phyloP scores from a whole-genome alignment of 1,140 invertebrate species.

The Drosophila sulfurigaster region DNA sequence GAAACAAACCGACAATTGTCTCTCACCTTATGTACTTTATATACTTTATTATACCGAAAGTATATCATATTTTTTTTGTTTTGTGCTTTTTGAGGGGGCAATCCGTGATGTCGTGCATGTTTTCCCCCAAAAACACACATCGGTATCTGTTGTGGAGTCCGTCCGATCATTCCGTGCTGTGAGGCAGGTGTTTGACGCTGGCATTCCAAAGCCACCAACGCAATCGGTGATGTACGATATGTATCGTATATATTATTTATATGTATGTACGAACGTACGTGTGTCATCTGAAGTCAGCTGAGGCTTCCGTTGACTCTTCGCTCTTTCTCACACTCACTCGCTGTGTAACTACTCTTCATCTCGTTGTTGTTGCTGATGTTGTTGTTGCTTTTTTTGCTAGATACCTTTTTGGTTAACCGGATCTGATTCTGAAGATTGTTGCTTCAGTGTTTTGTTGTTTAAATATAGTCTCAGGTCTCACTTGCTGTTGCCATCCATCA shows the following conservation, averaged over 20 bases:
- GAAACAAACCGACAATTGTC: slow-evolving; percentile 1
- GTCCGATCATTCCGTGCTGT: slow-evolving; percentile 6
- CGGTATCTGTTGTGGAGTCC: not conserved
- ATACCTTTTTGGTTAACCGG: slow-evolving; percentile 73
- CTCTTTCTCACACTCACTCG: slow-evolving; percentile 24
- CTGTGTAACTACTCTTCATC: slow-evolving; percentile 6
- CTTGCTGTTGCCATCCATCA: slow-evolving; percentile 67
- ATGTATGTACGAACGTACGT: slow-evolving; percentile 13
- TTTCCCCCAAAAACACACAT: slow-evolving; percentile 34
- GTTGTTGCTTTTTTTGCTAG: slow-evolving; percentile 14
- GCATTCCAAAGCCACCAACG: slow-evolving; percentile 66
- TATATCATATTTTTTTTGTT: slow-evolving; percentile 37
- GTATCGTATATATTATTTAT: slow-evolving; percentile 6
- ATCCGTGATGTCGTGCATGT: slow-evolving; percentile 66
- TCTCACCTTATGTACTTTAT: not conserved
- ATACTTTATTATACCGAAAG: slow-evolving; percentile 1
- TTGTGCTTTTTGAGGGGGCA: slow-evolving; percentile 33
- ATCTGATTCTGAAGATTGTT: slow-evolving; percentile 70
- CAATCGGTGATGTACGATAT: slow-evolving; percentile 36
- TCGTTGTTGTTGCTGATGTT: slow-evolving; percentile 6
- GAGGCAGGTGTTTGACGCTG: slow-evolving; percentile 40
- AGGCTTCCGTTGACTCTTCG: slow-evolving; percentile 50
- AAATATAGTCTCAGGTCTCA: slow-evolving; percentile 31
- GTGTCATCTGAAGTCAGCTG: slow-evolving; percentile 54
- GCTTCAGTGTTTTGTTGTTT: slow-evolving; percentile 58